phyloP scores from a whole-genome alignment of 2,113 vertebrate species.

The Eolophus roseicapilla region DNA sequence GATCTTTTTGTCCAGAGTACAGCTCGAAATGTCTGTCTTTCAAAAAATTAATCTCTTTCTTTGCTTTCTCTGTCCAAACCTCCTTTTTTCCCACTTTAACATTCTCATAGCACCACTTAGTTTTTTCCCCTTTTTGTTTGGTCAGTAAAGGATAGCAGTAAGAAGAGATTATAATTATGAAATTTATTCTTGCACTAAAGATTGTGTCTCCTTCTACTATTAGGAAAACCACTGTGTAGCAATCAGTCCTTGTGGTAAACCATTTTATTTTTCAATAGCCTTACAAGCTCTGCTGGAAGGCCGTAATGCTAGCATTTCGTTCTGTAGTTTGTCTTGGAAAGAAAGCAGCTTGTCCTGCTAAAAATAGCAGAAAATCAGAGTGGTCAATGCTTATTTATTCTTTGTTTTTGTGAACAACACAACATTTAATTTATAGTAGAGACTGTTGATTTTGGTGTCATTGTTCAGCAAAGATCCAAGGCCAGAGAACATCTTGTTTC shows the following conservation, averaged over 20 bases:
- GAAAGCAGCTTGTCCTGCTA: not conserved
- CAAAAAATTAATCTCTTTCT: not conserved
- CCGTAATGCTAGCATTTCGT: not conserved
- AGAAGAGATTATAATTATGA: not conserved
- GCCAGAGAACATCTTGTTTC: not conserved
- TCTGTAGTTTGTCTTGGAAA: not conserved
- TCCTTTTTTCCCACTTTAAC: not conserved
- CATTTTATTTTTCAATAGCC: not conserved
- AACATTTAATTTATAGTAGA: not conserved
- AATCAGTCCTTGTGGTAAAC: not conserved
- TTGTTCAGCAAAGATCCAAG: not conserved
- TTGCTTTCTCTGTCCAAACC: not conserved
- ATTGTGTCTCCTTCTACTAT: not conserved
- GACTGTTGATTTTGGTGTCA: not conserved
- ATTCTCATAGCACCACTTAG: not conserved
- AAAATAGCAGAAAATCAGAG: constrained; percentile 1
- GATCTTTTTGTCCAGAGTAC: not conserved
- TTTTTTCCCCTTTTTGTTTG: not conserved
- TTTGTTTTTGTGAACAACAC: not conserved
- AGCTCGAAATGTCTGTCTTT: not conserved
- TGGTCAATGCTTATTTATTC: not conserved
- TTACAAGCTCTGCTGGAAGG: not conserved
- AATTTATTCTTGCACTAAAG: not conserved
- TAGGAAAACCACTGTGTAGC: not conserved
- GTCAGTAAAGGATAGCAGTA: not conserved